Evolutionary conservation across 2,113 vertebrate genomes (phyloP).

Genomic region (Varanus salvator): DNA sequence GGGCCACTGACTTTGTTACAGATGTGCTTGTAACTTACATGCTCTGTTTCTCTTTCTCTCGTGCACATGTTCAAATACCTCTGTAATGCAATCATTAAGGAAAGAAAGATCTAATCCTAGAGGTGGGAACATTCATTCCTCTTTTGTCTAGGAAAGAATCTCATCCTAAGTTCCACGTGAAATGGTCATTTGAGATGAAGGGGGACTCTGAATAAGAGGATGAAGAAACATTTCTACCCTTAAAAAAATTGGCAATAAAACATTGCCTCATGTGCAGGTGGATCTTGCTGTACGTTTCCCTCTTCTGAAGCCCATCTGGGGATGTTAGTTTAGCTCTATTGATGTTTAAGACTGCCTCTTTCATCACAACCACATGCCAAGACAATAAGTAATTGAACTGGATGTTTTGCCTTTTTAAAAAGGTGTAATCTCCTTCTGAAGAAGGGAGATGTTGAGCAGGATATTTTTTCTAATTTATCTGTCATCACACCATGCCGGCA

Average conservation of each 20-base stretch:
- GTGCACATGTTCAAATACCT: not conserved
- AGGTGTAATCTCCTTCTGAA: slow-evolving; percentile 89
- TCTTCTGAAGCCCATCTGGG: slow-evolving; percentile 81
- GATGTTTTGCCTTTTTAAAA: slow-evolving; percentile 83
- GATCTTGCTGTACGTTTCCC: slow-evolving; percentile 74
- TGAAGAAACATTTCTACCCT: slow-evolving; percentile 59
- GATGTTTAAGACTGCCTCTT: slow-evolving; percentile 79
- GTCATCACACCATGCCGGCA: slow-evolving; percentile 76
- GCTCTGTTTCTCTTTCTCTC: not conserved
- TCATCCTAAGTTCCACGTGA: slow-evolving; percentile 48
- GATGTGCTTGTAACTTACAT: not conserved
- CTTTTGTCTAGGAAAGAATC: slow-evolving; percentile 32
- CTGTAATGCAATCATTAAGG: slow-evolving; percentile 5
- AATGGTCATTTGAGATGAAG: slow-evolving; percentile 64
- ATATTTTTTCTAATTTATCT: slow-evolving; percentile 85
- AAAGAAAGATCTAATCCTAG: not conserved
- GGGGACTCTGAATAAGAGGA: slow-evolving; percentile 49
- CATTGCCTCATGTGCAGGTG: slow-evolving; percentile 85
- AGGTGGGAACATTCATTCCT: slow-evolving; percentile 17
- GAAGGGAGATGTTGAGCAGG: slow-evolving; percentile 83
- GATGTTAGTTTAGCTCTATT: slow-evolving; percentile 84
- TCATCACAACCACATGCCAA: slow-evolving; percentile 81
- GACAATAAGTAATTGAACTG: slow-evolving; percentile 84
- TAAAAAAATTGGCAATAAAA: slow-evolving; percentile 44
- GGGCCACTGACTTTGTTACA: not conserved